A percentile compares a stretch with the other conserved stretches of the same genome.
phyloP scores from a whole-genome alignment of 2,797 vertebrate genomes.

The Oryzias dopingdopingensis region DNA sequence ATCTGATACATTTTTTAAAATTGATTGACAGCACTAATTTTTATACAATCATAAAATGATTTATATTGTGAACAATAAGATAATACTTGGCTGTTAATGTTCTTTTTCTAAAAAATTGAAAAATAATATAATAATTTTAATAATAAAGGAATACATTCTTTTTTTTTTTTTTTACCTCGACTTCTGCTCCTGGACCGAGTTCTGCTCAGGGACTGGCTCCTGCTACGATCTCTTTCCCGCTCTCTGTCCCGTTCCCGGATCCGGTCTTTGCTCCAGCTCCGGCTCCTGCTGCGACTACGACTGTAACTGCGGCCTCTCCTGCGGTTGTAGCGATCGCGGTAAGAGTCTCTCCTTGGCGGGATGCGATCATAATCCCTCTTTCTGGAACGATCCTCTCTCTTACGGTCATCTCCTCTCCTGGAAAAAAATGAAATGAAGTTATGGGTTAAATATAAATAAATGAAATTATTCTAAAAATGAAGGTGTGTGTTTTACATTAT shows the following conservation, averaged over 20 bases:
- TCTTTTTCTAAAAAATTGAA: no score
- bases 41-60: no score
- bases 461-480: no score
- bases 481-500: no score
- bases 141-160: no score
- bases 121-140: no score
- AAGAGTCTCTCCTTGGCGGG: conserved; percentile 89
- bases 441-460: no score
- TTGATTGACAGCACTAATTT: no score
- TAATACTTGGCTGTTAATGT: no score
- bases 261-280: conserved; percentile 95
- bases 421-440: not conserved
- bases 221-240: conserved; percentile 82
- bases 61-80: no score
- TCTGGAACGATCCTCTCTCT: conserved; percentile 92
- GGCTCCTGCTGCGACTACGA: conserved; percentile 91
- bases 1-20: no score
- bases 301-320: conserved; percentile 92
- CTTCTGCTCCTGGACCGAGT: conserved; percentile 72
- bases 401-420: conserved; percentile 93
- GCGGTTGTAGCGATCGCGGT: conserved; percentile 93
- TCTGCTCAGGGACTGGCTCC: conserved; percentile 85
- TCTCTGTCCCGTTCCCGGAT: conserved; percentile 89
- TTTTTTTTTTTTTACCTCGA: conserved; percentile 64
- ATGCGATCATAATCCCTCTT: conserved; percentile 95